phyloP scores from a whole-genome alignment of 2,888 invertebrate genomes.

The Nymphalis c-album region DNA sequence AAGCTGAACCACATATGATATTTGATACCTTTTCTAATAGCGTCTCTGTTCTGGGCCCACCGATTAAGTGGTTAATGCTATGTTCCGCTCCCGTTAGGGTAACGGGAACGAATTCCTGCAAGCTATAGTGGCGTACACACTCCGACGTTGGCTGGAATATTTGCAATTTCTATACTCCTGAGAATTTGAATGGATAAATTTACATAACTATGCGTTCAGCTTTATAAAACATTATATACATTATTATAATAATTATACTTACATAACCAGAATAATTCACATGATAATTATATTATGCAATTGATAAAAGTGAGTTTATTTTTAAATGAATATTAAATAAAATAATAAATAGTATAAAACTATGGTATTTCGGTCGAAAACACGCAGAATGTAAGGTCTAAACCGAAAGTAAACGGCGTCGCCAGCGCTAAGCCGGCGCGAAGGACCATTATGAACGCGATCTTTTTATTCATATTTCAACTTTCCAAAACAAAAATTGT shows the following conservation, averaged over 20 bases:
- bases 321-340: background rate
- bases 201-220: slow-evolving; percentile 7
- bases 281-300: no score
- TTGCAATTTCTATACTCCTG: slow-evolving; percentile 12
- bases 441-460: slow-evolving; percentile 4
- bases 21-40: background rate
- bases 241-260: background rate
- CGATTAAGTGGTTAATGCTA: slow-evolving; percentile 46
- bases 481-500: slow-evolving; percentile 9
- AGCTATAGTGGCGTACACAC: slow-evolving; percentile 1
- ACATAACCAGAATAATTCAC: no score
- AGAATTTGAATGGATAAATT: slow-evolving; percentile 4
- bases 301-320: no score
- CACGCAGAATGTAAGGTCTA: background rate
- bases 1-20: no score
- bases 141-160: slow-evolving; percentile 7
- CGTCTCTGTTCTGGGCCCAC: slow-evolving; percentile 15
- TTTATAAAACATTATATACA: background rate
- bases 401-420: background rate
- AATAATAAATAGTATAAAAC: background rate
- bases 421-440: background rate
- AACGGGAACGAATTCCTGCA: slow-evolving; percentile 50
- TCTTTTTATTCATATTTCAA: background rate
- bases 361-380: background rate
- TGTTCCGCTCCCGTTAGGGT: slow-evolving; percentile 45